phyloP scores from a whole-genome alignment of 2,888 invertebrate genomes.

The Oxyscelio sp. region DNA sequence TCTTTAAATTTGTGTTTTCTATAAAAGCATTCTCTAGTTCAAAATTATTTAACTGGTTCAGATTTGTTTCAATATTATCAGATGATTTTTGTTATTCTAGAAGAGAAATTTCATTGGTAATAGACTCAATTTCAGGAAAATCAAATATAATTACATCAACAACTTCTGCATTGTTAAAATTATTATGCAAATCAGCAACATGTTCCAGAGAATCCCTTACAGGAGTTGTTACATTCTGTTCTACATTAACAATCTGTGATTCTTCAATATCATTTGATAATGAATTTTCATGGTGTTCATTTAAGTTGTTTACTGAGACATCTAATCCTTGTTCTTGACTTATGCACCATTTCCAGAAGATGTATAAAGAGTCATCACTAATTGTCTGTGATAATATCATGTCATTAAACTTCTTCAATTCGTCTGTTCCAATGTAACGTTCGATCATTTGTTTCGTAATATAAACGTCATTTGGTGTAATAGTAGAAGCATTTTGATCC shows the following conservation, averaged over 20 bases:
- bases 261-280: no score
- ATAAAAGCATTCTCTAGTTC: no score
- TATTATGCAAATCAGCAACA: background rate
- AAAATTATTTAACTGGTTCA: no score
- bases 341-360: constrained; percentile 27
- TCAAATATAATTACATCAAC: constrained; percentile 7
- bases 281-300: background rate
- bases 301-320: background rate
- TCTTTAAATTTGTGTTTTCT: no score
- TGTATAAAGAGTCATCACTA: constrained; percentile 25
- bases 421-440: constrained; percentile 11
- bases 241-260: no score
- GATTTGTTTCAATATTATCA: no score
- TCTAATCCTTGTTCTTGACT: constrained; percentile 12
- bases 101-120: no score
- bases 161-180: background rate
- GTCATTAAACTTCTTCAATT: constrained; percentile 14
- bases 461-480: background rate
- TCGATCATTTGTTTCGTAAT: constrained; percentile 28
- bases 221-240: no score
- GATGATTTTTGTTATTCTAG: no score
- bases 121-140: no score
- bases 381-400: background rate
- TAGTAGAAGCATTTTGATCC: background rate
- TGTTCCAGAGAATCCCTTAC: background rate